Base-by-base conservation (phyloP, 1,140 invertebrate genomes). In the Euwallacea fornicatus region DNA sequence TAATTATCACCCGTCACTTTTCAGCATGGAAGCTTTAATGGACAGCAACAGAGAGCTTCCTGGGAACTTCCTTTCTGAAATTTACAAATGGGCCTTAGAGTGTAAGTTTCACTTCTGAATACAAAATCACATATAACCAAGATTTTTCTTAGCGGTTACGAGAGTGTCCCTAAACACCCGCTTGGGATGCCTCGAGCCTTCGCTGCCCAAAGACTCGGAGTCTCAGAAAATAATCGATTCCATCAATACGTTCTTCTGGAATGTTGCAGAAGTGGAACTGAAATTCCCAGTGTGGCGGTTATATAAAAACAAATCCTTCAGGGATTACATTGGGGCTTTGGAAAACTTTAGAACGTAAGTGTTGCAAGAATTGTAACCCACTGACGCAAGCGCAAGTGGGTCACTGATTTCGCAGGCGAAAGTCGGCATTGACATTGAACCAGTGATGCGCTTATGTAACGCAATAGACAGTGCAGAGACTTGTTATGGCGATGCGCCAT, bases 51-150 rank as follows among this genome's bases (percentile, higher is more conserved):
- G 85, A 44, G 89, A 93, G 77, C 82, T 93, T 72, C 91, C 91
- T 11, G 85, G 85, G 13, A 86, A 93, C 79, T 94, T 93, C 83
- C 83, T 93, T 54, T 90, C 88, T 69, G 91, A 93, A 83, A 86
- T 94, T 47, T 93, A 94, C 79, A 93, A 93, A 85, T 93, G 93
- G 91, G 91, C 93, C 2, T 83, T 96, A 42, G 93, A 96, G 87
- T 94, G 93, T 94, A 84, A 90, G 90, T 88, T n/a, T 56, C 33
- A 43, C 59, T 33, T 13, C 15, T 55, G 2, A 11, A 33, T 15
- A 2, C 7, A 15, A 61, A n/a, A 7, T 58, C n/a, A 16, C n/a
- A 2, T 43, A 0, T 0, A 44, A 59, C 9, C 8, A 54, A 58
- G 44, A 9, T 63, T 74, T 68, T 81, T 82, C 84, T 50, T 80